Percentiles rank a stretch among this genome's conserved stretches.
phyloP scores from a whole-genome alignment of 2,797 vertebrate species.

The Paedocypris micromegethes region DNA sequence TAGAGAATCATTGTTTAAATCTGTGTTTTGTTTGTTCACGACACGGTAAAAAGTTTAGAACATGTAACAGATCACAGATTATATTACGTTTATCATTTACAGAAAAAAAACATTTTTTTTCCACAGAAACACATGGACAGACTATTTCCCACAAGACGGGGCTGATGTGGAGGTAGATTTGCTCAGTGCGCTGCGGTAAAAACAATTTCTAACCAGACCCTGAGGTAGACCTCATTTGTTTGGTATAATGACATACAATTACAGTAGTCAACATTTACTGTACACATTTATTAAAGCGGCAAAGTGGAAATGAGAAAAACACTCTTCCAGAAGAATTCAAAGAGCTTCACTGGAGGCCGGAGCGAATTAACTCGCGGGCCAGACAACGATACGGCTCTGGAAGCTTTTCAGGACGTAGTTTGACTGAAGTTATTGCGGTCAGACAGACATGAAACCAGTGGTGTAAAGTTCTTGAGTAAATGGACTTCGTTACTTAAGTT shows the following conservation, averaged over 20 bases:
- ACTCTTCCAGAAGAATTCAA: background rate
- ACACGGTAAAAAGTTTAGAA: too few relatives aligned
- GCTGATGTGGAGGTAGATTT: too few relatives aligned
- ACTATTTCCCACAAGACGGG: too few relatives aligned
- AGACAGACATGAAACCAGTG: slow-evolving; percentile 23
- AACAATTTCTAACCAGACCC: background rate
- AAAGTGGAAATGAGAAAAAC: slow-evolving; percentile 1
- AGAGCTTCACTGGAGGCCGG: background rate
- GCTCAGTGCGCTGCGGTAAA: too few relatives aligned
- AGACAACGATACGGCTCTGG: slow-evolving; percentile 16
- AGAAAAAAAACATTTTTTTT: too few relatives aligned
- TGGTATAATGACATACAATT: slow-evolving; percentile 1
- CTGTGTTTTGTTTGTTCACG: too few relatives aligned
- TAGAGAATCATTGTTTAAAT: too few relatives aligned
- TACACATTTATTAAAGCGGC: slow-evolving; percentile 13
- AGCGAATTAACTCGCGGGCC: background rate
- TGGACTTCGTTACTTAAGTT: too few relatives aligned
- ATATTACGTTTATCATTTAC: too few relatives aligned
- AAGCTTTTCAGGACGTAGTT: slow-evolving; percentile 13
- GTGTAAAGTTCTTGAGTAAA: too few relatives aligned
- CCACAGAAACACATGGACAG: too few relatives aligned
- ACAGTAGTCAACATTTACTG: slow-evolving; percentile 3
- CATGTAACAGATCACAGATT: too few relatives aligned
- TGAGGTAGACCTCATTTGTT: slow-evolving; percentile 6
- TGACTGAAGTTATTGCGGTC: slow-evolving; percentile 34